These are phyloP conservation scores for Cylas formicarius DNA, from an alignment of 1,140 invertebrate species.

Conservation along the genomic window DNA sequence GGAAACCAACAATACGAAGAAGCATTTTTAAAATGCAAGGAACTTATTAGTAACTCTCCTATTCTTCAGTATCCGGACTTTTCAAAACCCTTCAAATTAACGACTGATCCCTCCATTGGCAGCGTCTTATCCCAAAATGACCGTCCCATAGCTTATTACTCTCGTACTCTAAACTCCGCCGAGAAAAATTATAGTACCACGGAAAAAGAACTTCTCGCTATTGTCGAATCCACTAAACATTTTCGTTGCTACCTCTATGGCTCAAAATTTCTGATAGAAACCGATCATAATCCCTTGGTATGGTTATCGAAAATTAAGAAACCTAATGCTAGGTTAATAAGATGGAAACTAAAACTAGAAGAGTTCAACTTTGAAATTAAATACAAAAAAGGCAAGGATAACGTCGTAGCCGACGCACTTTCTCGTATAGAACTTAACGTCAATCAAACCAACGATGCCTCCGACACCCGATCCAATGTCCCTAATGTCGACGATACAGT, in stretches of 20 bases:
- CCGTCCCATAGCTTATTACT: not conserved
- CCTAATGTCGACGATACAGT: conserved; percentile 1
- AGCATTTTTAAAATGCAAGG: conserved; percentile 5
- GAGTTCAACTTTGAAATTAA: conserved; percentile 44
- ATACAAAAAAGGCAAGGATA: conserved; percentile 28
- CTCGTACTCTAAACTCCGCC: conserved; percentile 2
- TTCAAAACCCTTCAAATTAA: not conserved
- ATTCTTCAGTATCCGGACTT: not conserved
- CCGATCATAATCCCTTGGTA: conserved; percentile 26
- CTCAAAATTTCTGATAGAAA: conserved; percentile 21
- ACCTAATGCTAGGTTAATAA: conserved; percentile 39
- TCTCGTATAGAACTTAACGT: conserved; percentile 24
- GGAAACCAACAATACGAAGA: not conserved
- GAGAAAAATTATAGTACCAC: conserved; percentile 2
- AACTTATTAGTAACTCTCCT: not conserved
- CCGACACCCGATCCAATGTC: no score
- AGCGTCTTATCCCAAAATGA: conserved; percentile 4
- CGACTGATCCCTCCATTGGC: conserved; percentile 3
- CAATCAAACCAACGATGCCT: conserved; percentile 7
- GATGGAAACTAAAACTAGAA: conserved; percentile 40
- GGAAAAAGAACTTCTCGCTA: conserved; percentile 1
- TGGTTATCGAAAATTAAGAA: conserved; percentile 42
- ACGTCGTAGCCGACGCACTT: conserved; percentile 33
- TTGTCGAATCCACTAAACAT: conserved; percentile 19
- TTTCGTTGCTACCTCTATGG: conserved; percentile 29